Base-by-base conservation (phyloP, 2,113 vertebrate genomes). In the Alexandromys fortis region DNA sequence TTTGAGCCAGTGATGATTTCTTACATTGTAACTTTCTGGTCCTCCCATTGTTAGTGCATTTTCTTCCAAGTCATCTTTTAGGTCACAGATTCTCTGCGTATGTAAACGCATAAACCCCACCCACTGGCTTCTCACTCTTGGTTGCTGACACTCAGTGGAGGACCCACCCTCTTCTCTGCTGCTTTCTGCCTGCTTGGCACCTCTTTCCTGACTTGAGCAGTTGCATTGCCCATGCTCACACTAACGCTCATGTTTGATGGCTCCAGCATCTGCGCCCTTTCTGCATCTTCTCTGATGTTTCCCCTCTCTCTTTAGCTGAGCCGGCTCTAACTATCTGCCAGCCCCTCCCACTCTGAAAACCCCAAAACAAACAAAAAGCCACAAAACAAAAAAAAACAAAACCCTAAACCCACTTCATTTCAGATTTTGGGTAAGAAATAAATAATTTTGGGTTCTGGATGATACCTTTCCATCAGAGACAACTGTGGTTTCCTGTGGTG, bases 381-480 rank as follows among this genome's bases (percentile, higher is more conserved):
- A 42, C 42, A 42, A 42, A 42, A 42, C 12, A 45, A 47, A 7
- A 45, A 42, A 12, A 77, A 28, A 45, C 22, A 76, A 78, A 33
- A 77, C 45, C 8, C 28, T 33, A 70, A 55, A 79, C 12, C 22
- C 12, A 47, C 82, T 91, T 42, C 4, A 86, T 82, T 92, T 93
- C 85, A 75, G 61, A 45, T 88, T 16, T 90, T 87, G 55, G 38
- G 5, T 93, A 35, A 85, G 73, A 94, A 26, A 79, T 55, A 35
- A 75, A 88, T 94, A 93, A 93, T 75, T 72, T 93, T 49, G 88
- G 67, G 16, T 33, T 76, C 47, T 91, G 21, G 21, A 42, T 91
- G 14, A 30, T 75, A 26, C 77, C 52, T 93, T 88, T 52, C 4
- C 12, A 85, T 30, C 63, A 73, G 28, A 90, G 75, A 58, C n/a